Percentiles rank a stretch among this genome's conserved stretches.
These are phyloP conservation scores for Tachina grossa DNA, from an alignment of 2,888 invertebrate species.

Conservation along the genomic window DNA sequence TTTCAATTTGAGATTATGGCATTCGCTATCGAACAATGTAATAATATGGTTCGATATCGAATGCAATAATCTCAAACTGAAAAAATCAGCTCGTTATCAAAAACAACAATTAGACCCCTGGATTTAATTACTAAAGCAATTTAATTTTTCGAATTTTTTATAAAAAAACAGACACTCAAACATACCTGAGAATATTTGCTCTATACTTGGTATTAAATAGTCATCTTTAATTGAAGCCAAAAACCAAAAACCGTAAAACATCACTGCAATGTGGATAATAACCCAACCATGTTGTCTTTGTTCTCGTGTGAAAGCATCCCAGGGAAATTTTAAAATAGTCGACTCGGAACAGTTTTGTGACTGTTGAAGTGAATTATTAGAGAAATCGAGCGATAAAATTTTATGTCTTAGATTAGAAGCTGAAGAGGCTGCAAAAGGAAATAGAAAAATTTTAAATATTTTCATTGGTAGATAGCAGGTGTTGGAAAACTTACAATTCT, in stretches of 20 bases:
- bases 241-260: conserved; percentile 89
- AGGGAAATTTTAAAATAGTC: conserved; percentile 92
- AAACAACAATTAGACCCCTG: no score
- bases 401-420: neutral
- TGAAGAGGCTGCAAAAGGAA: conserved; percentile 11
- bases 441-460: neutral
- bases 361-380: neutral
- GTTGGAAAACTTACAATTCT: conserved; percentile 49
- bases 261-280: conserved; percentile 73
- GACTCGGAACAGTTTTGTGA: conserved; percentile 88
- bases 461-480: neutral
- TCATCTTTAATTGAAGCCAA: conserved; percentile 96
- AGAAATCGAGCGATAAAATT: conserved; percentile 19
- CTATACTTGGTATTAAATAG: conserved; percentile 95
- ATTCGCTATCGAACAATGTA: no score
- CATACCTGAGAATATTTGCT: conserved; percentile 83
- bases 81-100: no score
- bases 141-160: no score
- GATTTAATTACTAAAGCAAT: no score
- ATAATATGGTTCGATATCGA: no score
- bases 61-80: no score
- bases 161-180: conserved; percentile 74
- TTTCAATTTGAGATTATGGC: no score
- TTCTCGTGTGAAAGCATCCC: conserved; percentile 88
- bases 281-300: conserved; percentile 87